phyloP scores from a whole-genome alignment of 1,140 invertebrate species.

The Drosophila pseudoananassae region DNA sequence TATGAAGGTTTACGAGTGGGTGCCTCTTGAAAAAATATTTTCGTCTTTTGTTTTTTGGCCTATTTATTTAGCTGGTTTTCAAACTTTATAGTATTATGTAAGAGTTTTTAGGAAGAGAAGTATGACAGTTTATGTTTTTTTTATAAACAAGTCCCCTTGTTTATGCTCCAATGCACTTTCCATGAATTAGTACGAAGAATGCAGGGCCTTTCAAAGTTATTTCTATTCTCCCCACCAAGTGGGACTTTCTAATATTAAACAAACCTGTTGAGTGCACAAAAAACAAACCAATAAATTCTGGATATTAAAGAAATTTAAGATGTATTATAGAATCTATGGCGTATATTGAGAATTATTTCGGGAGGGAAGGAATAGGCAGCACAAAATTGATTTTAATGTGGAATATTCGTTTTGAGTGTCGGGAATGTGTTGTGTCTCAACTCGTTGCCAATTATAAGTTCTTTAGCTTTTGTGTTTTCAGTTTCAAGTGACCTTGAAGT shows the following conservation, averaged over 20 bases:
- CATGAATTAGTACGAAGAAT: constrained; percentile 13
- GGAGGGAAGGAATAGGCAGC: too few species aligned
- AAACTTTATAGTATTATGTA: constrained; percentile 3
- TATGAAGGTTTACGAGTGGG: constrained; percentile 8
- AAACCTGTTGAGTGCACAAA: constrained; percentile 35
- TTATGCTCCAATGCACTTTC: constrained; percentile 14
- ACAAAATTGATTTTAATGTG: neutral
- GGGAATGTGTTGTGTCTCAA: neutral
- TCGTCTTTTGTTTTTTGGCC: neutral
- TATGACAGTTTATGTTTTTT: constrained; percentile 6
- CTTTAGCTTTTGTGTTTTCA: constrained; percentile 12
- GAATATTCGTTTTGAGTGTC: neutral
- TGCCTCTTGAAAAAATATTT: constrained; percentile 14
- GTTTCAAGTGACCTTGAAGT: constrained; percentile 30
- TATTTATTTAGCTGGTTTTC: constrained; percentile 18
- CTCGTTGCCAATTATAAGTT: constrained; percentile 7
- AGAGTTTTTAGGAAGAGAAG: neutral
- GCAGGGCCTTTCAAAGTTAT: neutral
- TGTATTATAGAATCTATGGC: too few species aligned
- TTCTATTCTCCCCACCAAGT: neutral
- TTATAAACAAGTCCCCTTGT: neutral
- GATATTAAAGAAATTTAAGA: constrained; percentile 11
- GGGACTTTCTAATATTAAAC: constrained; percentile 44
- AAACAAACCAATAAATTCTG: constrained; percentile 16
- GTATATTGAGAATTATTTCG: too few species aligned